These are phyloP conservation scores for Acleris holmiana DNA, from an alignment of 2,888 invertebrate species.

Conservation along the genomic window DNA sequence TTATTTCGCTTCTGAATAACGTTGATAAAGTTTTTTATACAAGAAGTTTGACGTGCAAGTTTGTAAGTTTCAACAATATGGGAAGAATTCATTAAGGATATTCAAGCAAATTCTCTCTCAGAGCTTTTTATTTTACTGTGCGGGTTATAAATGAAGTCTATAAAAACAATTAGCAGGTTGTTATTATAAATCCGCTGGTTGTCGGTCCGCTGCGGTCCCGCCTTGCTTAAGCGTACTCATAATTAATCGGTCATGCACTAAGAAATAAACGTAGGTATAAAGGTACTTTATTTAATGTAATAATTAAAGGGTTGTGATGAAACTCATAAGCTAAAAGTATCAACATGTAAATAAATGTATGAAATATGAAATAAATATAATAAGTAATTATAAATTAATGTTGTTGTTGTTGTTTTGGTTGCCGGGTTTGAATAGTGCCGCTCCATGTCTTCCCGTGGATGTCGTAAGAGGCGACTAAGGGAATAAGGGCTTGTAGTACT, in stretches of 20 bases:
- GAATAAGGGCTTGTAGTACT: too few species aligned
- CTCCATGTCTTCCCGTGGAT: too few species aligned
- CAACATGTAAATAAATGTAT: too few species aligned
- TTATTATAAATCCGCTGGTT: constrained; percentile 9
- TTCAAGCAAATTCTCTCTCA: constrained; percentile 8
- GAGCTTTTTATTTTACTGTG: constrained; percentile 12
- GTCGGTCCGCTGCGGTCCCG: constrained; percentile 2
- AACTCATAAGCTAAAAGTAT: too few species aligned
- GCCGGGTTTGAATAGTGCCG: too few species aligned
- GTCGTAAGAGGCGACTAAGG: too few species aligned
- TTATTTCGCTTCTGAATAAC: constrained; percentile 21
- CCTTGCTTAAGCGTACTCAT: neutral
- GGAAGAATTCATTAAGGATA: constrained; percentile 15
- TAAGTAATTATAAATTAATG: too few species aligned
- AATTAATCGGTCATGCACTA: constrained; percentile 5
- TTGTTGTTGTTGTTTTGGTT: too few species aligned
- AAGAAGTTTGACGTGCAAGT: constrained; percentile 7
- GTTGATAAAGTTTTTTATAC: neutral
- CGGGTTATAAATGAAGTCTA: constrained; percentile 16
- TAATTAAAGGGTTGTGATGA: too few species aligned
- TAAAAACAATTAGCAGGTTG: constrained; percentile 23
- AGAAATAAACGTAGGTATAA: neutral
- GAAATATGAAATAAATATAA: too few species aligned
- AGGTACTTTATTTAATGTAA: too few species aligned
- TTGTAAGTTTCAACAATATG: neutral